Evolutionary conservation across 2,113 vertebrate genomes (phyloP).

Genomic region (Salvator merianae): DNA sequence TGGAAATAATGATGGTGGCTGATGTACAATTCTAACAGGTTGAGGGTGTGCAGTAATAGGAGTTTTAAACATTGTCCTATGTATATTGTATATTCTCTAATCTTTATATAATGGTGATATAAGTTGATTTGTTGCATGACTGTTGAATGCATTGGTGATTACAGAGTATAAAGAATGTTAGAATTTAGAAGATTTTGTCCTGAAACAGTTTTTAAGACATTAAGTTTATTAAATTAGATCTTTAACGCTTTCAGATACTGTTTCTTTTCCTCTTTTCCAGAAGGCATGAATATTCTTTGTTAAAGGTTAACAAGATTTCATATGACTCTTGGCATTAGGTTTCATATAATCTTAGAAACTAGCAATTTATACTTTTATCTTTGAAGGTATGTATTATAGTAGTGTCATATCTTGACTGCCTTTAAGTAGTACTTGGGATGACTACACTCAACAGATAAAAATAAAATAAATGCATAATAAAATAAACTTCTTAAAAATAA

Average conservation of each 20-base stretch:
- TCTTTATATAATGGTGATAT: not conserved
- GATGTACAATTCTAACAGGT: too few species aligned
- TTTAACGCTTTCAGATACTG: not conserved
- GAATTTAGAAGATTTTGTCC: not conserved
- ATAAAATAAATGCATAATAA: conserved; percentile 26
- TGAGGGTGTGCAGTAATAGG: not conserved
- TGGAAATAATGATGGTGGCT: too few species aligned
- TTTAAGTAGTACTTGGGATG: conserved; percentile 14
- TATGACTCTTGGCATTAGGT: not conserved
- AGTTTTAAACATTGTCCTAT: not conserved
- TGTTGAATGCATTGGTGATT: not conserved
- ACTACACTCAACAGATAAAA: not conserved
- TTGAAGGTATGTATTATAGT: not conserved
- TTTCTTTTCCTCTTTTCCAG: not conserved
- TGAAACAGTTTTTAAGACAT: not conserved
- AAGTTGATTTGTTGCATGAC: not conserved
- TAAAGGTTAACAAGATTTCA: not conserved
- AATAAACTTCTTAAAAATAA: not conserved
- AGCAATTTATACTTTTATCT: not conserved
- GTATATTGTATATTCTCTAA: not conserved
- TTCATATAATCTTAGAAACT: not conserved
- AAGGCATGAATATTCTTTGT: not conserved
- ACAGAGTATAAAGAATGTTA: not conserved
- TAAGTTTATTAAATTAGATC: not conserved
- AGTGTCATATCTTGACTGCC: not conserved